phyloP scores from a whole-genome alignment of 2,113 vertebrate genomes.

The Buteo buteo region DNA sequence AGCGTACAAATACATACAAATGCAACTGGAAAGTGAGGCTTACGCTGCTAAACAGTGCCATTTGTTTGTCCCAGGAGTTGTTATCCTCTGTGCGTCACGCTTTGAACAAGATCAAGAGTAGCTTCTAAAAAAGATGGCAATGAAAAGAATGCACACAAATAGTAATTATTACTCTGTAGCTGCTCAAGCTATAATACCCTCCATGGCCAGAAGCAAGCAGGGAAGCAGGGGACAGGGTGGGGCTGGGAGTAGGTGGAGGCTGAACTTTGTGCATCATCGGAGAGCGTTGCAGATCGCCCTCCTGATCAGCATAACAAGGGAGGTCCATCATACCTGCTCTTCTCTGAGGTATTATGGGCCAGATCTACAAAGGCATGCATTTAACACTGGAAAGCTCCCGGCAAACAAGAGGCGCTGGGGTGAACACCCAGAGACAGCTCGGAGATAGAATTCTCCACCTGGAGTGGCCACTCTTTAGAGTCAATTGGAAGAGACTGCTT shows the following conservation, averaged over 20 bases:
- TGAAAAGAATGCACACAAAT: constrained; percentile 49
- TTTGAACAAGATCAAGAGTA: constrained; percentile 55
- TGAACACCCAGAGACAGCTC: background rate
- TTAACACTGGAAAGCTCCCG: background rate
- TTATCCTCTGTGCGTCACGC: background rate
- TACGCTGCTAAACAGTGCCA: background rate
- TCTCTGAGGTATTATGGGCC: background rate
- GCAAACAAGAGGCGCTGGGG: background rate
- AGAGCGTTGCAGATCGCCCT: background rate
- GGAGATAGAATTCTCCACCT: background rate
- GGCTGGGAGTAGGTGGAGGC: constrained; percentile 27
- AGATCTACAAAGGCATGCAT: background rate
- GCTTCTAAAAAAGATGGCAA: constrained; percentile 23
- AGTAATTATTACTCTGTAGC: constrained; percentile 46
- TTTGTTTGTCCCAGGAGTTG: background rate
- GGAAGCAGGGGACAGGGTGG: constrained; percentile 30
- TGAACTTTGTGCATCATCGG: constrained; percentile 23
- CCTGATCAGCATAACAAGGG: constrained; percentile 27
- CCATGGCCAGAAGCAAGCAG: constrained; percentile 22
- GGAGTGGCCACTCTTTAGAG: background rate
- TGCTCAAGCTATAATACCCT: constrained; percentile 27
- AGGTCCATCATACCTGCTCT: background rate
- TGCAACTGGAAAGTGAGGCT: background rate
- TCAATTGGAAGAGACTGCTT: background rate
- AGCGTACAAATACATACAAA: background rate